A percentile compares a stretch with the other conserved stretches of the same genome.
Conservation (phyloP, 2,888 invertebrate genomes). For the Craniophora ligustri region DNA sequence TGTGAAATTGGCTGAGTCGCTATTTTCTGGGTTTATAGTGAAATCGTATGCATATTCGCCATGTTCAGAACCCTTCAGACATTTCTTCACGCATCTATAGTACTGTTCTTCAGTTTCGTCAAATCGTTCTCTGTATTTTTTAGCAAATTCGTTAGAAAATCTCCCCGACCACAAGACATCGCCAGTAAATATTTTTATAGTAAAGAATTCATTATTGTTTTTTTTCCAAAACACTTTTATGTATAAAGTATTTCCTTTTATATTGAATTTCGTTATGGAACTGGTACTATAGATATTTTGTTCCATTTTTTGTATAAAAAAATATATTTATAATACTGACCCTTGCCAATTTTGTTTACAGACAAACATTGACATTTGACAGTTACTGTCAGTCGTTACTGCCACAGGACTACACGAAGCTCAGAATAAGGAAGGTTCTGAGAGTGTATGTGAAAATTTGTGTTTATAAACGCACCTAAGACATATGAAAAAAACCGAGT, state of each 20-base stretch:
- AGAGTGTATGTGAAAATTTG: no score
- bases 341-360: constrained; percentile 15
- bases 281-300: constrained; percentile 20
- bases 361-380: neutral
- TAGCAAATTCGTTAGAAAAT: constrained; percentile 65
- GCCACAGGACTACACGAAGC: no score
- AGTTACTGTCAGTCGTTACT: neutral
- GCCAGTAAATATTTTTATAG: constrained; percentile 68
- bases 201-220: constrained; percentile 65
- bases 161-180: constrained; percentile 71
- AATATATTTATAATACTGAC: neutral
- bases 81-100: constrained; percentile 57
- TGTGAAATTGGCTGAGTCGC: constrained; percentile 59
- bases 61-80: constrained; percentile 48
- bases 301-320: constrained; percentile 20
- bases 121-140: constrained; percentile 56
- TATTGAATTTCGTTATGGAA: constrained; percentile 62
- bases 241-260: constrained; percentile 60
- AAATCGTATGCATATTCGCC: constrained; percentile 62
- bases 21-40: constrained; percentile 31
- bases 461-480: no score
- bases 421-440: no score
- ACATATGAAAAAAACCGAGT: no score
- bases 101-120: constrained; percentile 68
- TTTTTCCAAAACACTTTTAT: constrained; percentile 69